Evolutionary conservation across 2,113 vertebrate genomes (phyloP), one percentile per base, ranked within the genome.

Genomic region (Xenus cinereus): DNA sequence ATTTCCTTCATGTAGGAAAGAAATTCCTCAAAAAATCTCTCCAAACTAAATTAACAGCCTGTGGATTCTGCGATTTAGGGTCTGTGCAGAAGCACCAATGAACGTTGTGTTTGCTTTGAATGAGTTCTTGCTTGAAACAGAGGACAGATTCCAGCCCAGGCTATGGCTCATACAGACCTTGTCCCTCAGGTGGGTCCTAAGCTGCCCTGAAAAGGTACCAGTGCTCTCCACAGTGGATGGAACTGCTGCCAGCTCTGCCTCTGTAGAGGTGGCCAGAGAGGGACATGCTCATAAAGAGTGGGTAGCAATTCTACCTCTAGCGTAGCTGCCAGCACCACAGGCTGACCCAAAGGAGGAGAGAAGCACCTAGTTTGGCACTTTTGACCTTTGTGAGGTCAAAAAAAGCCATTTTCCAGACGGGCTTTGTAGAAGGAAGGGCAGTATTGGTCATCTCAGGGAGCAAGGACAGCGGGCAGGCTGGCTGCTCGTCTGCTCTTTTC

Each of bases 301-400:
- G 9, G 39, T 46, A 86, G 26, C 57, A 60, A 33, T 45, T 50
- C 43, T 59, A 10, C 46, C 14, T 50, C 17, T 24, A 43, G 10
- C 0, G 0, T 10, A 45, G 24, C n/a, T 67, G 21, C 10, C 21
- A 48, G 21, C 51, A 41, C 23, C 28, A 41, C n/a, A 39, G 23
- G 18, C 51, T 57, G 37, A 26, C 45, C 39, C 64, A 60, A 41
- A 71, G 21, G 17, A 53, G 20, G 8, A 68, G 20, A 71, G 33
- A 35, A 35, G 7, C 2, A 2, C 23, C 32, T 51, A 10, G 3
- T 57, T 56, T 73, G 63, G 35, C 10, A 18, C 6, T 27, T 53
- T 21, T 23, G 3, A 41, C 54, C 7, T 23, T 48, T 32, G 9
- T 30, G 10, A 79, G 8, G 43, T 76, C 20, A 60, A 79, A 87